Percentiles rank a stretch among this genome's conserved stretches.
Conservation (phyloP, 2,113 vertebrate genomes). For the Poeciliopsis prolifica region DNA sequence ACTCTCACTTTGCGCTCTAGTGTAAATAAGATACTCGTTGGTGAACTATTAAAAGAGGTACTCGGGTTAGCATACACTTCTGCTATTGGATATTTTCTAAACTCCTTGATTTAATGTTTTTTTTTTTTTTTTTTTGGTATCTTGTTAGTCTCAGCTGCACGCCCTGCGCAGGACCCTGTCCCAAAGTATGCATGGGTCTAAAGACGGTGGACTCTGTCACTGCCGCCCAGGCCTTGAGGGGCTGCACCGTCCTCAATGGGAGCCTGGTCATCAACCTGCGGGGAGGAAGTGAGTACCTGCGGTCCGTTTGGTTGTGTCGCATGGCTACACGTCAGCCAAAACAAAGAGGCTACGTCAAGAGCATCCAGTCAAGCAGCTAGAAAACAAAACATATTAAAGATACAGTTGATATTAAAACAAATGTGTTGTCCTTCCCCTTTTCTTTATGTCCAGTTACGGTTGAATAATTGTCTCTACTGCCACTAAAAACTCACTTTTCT, state of each 20-base stretch:
- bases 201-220: constrained; percentile 93
- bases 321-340: neutral
- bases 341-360: constrained; percentile 1
- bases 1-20: too few species aligned
- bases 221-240: constrained; percentile 89
- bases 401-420: neutral
- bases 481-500: neutral
- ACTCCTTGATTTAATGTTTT: neutral
- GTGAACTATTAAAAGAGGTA: too few species aligned
- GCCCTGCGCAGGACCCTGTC: constrained; percentile 92
- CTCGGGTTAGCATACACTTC: too few species aligned
- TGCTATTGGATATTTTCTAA: neutral
- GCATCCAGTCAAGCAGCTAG: neutral
- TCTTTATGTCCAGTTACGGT: too few species aligned
- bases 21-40: too few species aligned
- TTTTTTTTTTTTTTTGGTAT: neutral
- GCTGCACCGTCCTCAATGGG: constrained; percentile 93
- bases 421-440: too few species aligned
- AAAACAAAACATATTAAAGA: neutral
- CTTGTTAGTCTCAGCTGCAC: constrained; percentile 85
- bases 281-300: constrained; percentile 89
- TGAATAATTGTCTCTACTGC: too few species aligned
- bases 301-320: constrained; percentile 15
- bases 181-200: constrained; percentile 87
- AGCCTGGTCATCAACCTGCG: constrained; percentile 94